Conservation (phyloP, 2,888 invertebrate species). For the Pantelozetes paolii region DNA sequence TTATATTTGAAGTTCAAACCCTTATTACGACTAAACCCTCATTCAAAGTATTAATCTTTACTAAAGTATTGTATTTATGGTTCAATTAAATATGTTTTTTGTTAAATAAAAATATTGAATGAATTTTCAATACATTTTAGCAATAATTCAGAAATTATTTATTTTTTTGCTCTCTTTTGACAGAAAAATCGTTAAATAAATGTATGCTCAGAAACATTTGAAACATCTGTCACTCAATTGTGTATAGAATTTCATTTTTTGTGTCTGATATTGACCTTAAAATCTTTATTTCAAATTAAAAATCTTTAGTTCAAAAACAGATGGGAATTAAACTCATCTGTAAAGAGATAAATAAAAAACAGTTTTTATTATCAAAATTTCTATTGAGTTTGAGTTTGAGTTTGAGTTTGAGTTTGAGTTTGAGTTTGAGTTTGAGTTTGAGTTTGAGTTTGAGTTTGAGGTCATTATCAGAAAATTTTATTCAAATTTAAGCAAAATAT, state of each 20-base stretch:
- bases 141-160: no score
- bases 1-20: no score
- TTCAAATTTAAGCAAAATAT: not conserved
- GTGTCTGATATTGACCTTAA: constrained; percentile 10
- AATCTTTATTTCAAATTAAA: not conserved
- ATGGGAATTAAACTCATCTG: not conserved
- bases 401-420: not conserved
- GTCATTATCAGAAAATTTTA: constrained; percentile 4
- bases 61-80: no score
- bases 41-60: no score
- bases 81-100: no score
- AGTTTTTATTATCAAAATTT: not conserved
- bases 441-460: not conserved
- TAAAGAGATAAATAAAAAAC: not conserved
- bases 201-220: not conserved
- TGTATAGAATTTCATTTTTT: not conserved
- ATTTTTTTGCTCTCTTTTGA: not conserved
- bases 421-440: not conserved
- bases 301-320: not conserved
- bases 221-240: constrained; percentile 24
- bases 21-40: no score
- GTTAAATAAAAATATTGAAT: no score
- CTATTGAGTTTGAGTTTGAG: not conserved
- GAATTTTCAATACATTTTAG: no score
- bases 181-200: not conserved